Evolutionary conservation across 1,140 invertebrate genomes (phyloP).

Genomic region (Bombus polaris): DNA sequence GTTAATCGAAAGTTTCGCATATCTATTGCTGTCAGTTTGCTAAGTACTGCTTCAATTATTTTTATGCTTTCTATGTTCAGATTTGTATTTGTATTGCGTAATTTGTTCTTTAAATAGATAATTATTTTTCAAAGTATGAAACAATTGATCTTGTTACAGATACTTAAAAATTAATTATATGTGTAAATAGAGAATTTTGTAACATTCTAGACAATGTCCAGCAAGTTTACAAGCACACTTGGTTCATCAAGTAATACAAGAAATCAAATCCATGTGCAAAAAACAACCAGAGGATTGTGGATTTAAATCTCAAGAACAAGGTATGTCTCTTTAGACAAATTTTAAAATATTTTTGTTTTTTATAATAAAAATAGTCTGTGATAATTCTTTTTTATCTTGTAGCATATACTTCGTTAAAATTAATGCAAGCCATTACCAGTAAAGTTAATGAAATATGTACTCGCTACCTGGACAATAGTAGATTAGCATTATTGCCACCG

Average conservation of each 20-base stretch:
- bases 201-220: slow-evolving; percentile 87
- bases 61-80: slow-evolving; percentile 24
- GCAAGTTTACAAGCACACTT: slow-evolving; percentile 85
- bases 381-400: slow-evolving; percentile 70
- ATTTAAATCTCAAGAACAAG: slow-evolving; percentile 83
- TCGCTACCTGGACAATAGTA: slow-evolving; percentile 86
- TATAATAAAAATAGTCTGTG: neutral
- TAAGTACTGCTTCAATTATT: slow-evolving; percentile 17
- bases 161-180: neutral
- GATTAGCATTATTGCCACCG: slow-evolving; percentile 82
- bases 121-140: neutral
- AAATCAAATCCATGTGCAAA: slow-evolving; percentile 85
- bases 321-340: slow-evolving; percentile 76
- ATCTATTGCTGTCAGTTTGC: neutral
- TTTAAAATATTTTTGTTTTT: neutral
- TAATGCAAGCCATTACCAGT: slow-evolving; percentile 88
- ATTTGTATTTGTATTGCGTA: neutral
- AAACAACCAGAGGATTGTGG: slow-evolving; percentile 86
- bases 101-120: slow-evolving; percentile 15
- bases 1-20: neutral
- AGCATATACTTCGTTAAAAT: slow-evolving; percentile 88
- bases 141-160: neutral
- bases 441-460: slow-evolving; percentile 88
- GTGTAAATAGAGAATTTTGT: neutral
- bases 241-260: slow-evolving; percentile 86